These are phyloP conservation scores for Sepiola atlantica DNA, from an alignment of 2,888 invertebrate species.

Conservation along the genomic window DNA sequence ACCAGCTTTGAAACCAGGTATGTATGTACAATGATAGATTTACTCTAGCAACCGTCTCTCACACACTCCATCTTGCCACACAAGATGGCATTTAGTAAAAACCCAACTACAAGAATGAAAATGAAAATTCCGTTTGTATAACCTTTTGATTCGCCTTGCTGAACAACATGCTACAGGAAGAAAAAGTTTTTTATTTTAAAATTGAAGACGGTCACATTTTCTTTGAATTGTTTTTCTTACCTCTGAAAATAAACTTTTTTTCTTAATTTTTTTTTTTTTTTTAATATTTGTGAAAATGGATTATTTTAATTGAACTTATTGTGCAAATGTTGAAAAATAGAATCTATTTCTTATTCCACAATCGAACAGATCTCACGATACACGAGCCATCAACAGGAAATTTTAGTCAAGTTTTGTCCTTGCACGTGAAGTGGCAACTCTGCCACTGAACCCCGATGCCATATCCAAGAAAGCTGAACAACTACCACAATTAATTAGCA, in stretches of 20 bases:
- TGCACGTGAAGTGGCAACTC: too few species aligned
- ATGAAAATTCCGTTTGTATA: neutral
- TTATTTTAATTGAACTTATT: too few species aligned
- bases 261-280: neutral
- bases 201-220: neutral
- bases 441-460: too few species aligned
- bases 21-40: slow-evolving; percentile 23
- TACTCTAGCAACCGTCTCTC: slow-evolving; percentile 16
- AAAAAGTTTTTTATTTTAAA: too few species aligned
- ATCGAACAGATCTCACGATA: too few species aligned
- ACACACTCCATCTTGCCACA: neutral
- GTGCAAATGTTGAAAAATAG: too few species aligned
- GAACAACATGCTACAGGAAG: neutral
- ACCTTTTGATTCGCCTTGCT: neutral
- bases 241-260: neutral
- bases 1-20: neutral
- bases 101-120: neutral
- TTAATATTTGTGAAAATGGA: too few species aligned
- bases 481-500: too few species aligned
- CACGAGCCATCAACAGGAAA: too few species aligned
- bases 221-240: neutral
- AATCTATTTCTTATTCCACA: too few species aligned
- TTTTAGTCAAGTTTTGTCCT: too few species aligned
- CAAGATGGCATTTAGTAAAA: neutral
- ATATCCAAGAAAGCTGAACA: too few species aligned